Conservation (phyloP, 2,797 vertebrate species). For the Chelmon rostratus region DNA sequence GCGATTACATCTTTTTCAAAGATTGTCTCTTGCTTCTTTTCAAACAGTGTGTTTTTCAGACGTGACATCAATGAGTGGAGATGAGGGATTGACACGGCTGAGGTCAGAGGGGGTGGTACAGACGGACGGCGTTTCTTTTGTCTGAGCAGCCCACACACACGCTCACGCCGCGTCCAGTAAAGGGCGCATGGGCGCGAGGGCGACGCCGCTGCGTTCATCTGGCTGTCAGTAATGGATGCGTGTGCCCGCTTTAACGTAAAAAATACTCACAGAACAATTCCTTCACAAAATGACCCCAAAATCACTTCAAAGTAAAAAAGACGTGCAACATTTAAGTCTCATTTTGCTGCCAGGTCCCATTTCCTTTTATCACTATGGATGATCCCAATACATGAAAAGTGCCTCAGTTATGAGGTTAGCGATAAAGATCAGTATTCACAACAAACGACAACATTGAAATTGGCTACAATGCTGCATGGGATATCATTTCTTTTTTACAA, state of each 20-base stretch:
- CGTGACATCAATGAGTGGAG: constrained; percentile 44
- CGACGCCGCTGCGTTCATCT: constrained; percentile 17
- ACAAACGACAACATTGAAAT: constrained; percentile 83
- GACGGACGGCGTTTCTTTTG: constrained; percentile 28
- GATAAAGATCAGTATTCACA: constrained; percentile 78
- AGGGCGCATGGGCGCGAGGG: constrained; percentile 39
- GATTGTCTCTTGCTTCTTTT: constrained; percentile 85
- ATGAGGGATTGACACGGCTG: constrained; percentile 48
- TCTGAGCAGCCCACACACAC: constrained; percentile 36
- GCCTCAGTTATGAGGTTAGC: constrained; percentile 84
- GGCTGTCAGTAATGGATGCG: constrained; percentile 26
- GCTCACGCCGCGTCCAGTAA: constrained; percentile 42
- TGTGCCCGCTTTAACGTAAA: constrained; percentile 51
- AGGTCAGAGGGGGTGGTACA: constrained; percentile 43
- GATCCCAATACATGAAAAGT: constrained; percentile 79
- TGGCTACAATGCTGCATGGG: constrained; percentile 86
- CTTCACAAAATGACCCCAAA: constrained; percentile 54
- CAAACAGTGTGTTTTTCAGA: constrained; percentile 76
- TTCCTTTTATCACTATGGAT: constrained; percentile 61
- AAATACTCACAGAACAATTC: constrained; percentile 53
- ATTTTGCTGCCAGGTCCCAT: constrained; percentile 76
- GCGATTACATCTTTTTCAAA: constrained; percentile 81
- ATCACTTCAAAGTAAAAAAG: constrained; percentile 39
- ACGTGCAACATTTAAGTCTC: constrained; percentile 79
- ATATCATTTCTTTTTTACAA: constrained; percentile 68